phyloP scores from a whole-genome alignment of 2,113 vertebrate species.

The Amphiprion percula region DNA sequence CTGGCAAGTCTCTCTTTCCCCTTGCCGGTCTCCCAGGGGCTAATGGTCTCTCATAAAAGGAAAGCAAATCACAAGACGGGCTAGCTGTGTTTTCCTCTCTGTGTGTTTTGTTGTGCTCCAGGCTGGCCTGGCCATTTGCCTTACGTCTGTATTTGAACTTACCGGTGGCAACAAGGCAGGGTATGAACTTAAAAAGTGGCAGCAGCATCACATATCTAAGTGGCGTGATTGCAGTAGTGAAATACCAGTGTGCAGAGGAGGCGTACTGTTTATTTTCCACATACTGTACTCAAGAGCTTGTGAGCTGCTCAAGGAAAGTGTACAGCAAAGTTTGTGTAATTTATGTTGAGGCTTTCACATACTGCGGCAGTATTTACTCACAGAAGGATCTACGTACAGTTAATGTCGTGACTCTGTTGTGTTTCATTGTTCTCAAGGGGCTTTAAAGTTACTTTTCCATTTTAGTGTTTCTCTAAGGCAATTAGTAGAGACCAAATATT shows the following conservation, averaged over 20 bases:
- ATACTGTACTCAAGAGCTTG: background rate
- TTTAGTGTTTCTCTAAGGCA: slow-evolving; percentile 22
- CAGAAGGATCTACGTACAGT: slow-evolving; percentile 3
- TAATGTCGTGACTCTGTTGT: slow-evolving; percentile 14
- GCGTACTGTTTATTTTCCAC: too few species aligned
- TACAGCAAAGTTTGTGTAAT: background rate
- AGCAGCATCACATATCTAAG: slow-evolving; percentile 26
- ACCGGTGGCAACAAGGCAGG: slow-evolving; percentile 23
- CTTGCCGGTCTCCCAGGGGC: slow-evolving; percentile 55
- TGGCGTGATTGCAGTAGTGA: background rate
- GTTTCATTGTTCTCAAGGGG: slow-evolving; percentile 14
- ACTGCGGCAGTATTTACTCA: background rate
- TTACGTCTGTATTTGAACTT: slow-evolving; percentile 56
- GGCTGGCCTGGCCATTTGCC: slow-evolving; percentile 51
- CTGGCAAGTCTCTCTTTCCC: slow-evolving; percentile 55
- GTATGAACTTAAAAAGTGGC: slow-evolving; percentile 34
- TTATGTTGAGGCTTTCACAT: background rate
- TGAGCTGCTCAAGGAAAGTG: background rate
- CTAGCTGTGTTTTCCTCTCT: slow-evolving; percentile 51
- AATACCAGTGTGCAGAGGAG: background rate
- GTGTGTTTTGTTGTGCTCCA: slow-evolving; percentile 42
- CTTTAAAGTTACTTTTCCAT: slow-evolving; percentile 26
- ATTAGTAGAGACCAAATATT: slow-evolving; percentile 36
- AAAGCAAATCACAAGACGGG: slow-evolving; percentile 36
- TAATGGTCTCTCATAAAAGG: slow-evolving; percentile 67